Conservation (phyloP, 2,888 invertebrate species). For the Anthrax anthrax region DNA sequence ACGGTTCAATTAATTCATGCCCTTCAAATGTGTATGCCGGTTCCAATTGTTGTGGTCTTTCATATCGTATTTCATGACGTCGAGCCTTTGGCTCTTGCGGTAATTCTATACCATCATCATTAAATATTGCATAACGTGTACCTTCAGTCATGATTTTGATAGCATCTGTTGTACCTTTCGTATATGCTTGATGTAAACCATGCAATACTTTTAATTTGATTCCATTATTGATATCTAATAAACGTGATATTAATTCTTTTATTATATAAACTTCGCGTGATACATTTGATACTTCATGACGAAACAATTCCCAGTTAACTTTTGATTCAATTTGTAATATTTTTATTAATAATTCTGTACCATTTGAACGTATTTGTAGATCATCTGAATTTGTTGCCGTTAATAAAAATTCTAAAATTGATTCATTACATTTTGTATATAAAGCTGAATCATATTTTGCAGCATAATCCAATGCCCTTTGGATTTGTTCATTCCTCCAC, state of each 20-base stretch:
- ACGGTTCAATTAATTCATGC: conserved; percentile 18
- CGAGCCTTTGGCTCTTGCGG: conserved; percentile 18
- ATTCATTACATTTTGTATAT: conserved; percentile 30
- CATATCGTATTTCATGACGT: conserved; percentile 22
- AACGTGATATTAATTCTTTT: conserved; percentile 22
- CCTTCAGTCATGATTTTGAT: conserved; percentile 24
- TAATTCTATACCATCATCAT: conserved; percentile 17
- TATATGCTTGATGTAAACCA: conserved; percentile 21
- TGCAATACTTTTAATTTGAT: conserved; percentile 28
- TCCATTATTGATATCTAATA: conserved; percentile 24
- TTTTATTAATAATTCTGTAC: conserved; percentile 25
- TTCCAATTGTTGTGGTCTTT: conserved; percentile 18
- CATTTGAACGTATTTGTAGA: conserved; percentile 23
- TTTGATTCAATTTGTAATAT: conserved; percentile 25
- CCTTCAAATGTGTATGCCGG: conserved; percentile 27
- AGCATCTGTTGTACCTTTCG: conserved; percentile 24
- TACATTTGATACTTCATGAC: conserved; percentile 26
- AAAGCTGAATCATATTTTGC: conserved; percentile 32
- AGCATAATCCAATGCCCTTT: conserved; percentile 28
- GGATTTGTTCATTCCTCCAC: conserved; percentile 26
- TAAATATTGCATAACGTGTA: conserved; percentile 21
- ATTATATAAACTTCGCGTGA: conserved; percentile 28
- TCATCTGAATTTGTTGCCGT: conserved; percentile 26
- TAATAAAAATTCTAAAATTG: conserved; percentile 23
- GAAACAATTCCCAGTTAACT: conserved; percentile 31